A percentile compares a stretch with the other conserved stretches of the same genome.
These are phyloP conservation scores for Pleuronectes platessa DNA, from an alignment of 2,113 vertebrate genomes.

Conservation along the genomic window DNA sequence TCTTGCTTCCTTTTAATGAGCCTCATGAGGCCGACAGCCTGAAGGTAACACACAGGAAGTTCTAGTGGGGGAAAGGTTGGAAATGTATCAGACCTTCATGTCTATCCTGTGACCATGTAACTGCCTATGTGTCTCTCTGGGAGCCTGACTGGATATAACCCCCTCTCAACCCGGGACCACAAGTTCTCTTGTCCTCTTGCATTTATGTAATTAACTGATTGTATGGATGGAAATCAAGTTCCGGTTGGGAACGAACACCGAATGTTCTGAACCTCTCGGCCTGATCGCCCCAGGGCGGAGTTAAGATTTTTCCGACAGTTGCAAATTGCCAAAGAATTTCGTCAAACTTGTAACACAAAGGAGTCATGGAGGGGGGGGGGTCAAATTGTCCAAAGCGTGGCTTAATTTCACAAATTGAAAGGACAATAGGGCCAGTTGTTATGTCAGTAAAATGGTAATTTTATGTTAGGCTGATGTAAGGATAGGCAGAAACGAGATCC, in stretches of 20 bases:
- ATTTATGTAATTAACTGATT: not conserved
- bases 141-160: not conserved
- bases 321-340: not conserved
- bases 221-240: not conserved
- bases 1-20: constrained; percentile 41
- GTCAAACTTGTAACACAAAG: not conserved
- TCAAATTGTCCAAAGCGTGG: not conserved
- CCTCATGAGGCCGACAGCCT: constrained; percentile 49
- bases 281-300: not conserved
- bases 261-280: too few relatives aligned
- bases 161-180: constrained; percentile 4
- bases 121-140: not conserved
- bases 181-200: not conserved
- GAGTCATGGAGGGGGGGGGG: too few relatives aligned
- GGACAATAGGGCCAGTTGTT: not conserved
- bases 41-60: constrained; percentile 4
- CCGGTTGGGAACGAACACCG: too few relatives aligned
- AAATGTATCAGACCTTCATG: constrained; percentile 14
- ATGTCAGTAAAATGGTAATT: not conserved
- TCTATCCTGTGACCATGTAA: constrained; percentile 28
- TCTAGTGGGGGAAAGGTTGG: not conserved
- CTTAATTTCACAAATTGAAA: not conserved
- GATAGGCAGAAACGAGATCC: not conserved
- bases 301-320: not conserved
- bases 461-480: not conserved